These are phyloP conservation scores for Hippoglossus stenolepis DNA, from an alignment of 2,113 vertebrate genomes.

Conservation along the genomic window DNA sequence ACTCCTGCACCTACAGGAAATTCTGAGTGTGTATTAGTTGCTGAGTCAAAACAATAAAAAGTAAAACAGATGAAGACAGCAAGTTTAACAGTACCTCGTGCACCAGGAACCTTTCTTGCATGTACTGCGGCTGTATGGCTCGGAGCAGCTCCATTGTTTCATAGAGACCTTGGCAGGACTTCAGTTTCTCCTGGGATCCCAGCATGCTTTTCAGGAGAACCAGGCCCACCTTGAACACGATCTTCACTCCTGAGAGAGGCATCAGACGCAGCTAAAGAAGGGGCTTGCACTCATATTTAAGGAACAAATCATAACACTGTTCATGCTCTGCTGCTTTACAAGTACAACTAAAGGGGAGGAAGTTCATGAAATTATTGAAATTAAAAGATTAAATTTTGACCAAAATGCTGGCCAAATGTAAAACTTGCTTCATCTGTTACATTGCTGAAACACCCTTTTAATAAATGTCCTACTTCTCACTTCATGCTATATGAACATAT, in stretches of 20 bases:
- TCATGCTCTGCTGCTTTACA: not conserved
- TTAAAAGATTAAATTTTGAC: not conserved
- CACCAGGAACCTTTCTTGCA: constrained; percentile 92
- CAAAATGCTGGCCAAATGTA: not conserved
- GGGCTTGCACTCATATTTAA: not conserved
- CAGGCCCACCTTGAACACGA: constrained; percentile 94
- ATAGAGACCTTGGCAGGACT: constrained; percentile 91
- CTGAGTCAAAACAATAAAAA: constrained; percentile 5
- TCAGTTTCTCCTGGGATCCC: constrained; percentile 94
- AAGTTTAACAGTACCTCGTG: constrained; percentile 85
- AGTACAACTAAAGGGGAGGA: not conserved
- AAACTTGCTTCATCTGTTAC: not conserved
- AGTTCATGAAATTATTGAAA: not conserved
- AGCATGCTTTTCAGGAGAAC: constrained; percentile 92
- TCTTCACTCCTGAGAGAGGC: constrained; percentile 89
- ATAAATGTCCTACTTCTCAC: not conserved
- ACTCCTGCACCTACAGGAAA: not conserved
- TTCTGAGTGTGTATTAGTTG: not conserved
- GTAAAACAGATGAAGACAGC: not conserved
- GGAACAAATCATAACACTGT: not conserved
- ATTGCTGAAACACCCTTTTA: not conserved
- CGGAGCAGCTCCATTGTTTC: constrained; percentile 94
- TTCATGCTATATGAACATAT: not conserved
- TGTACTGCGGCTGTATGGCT: constrained; percentile 88
- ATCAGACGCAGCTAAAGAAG: not conserved